These are phyloP conservation scores for Spodoptera exigua DNA, from an alignment of 2,888 invertebrate species.

Conservation along the genomic window DNA sequence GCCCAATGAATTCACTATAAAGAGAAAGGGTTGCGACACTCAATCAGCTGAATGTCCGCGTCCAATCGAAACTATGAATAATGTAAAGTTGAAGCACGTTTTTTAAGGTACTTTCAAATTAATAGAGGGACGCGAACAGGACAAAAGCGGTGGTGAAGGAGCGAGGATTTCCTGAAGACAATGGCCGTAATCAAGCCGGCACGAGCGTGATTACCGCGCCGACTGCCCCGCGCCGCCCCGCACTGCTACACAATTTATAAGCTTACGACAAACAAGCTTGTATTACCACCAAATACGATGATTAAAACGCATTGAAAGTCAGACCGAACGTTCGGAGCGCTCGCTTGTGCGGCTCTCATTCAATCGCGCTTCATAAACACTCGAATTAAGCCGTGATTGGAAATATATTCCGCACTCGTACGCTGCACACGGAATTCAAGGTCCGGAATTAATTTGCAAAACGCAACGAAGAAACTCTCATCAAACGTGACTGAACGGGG, in stretches of 20 bases:
- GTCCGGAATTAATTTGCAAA: conserved; percentile 57
- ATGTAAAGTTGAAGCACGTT: conserved; percentile 62
- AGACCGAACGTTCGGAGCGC: conserved; percentile 35
- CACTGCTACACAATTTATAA: conserved; percentile 72
- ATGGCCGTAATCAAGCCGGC: conserved; percentile 79
- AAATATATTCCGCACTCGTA: conserved; percentile 53
- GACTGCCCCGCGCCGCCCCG: conserved; percentile 39
- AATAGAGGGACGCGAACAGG: conserved; percentile 62
- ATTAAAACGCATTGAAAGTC: conserved; percentile 53
- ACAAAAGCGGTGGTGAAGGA: conserved; percentile 76
- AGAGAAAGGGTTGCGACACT: conserved; percentile 67
- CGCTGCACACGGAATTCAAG: conserved; percentile 48
- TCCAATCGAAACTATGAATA: conserved; percentile 54
- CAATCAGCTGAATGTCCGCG: conserved; percentile 53
- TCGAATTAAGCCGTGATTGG: conserved; percentile 43
- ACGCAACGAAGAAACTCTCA: conserved; percentile 56
- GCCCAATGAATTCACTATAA: conserved; percentile 69
- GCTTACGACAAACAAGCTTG: conserved; percentile 71
- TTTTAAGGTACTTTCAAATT: conserved; percentile 67
- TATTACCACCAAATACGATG: conserved; percentile 47
- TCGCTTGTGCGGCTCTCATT: conserved; percentile 36
- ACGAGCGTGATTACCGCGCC: conserved; percentile 70
- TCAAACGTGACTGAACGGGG: conserved; percentile 46
- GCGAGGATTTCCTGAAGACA: conserved; percentile 79
- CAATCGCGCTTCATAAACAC: conserved; percentile 52